Evolutionary conservation across 2,113 vertebrate genomes (phyloP).

Genomic region (Emydura subglobosa): DNA sequence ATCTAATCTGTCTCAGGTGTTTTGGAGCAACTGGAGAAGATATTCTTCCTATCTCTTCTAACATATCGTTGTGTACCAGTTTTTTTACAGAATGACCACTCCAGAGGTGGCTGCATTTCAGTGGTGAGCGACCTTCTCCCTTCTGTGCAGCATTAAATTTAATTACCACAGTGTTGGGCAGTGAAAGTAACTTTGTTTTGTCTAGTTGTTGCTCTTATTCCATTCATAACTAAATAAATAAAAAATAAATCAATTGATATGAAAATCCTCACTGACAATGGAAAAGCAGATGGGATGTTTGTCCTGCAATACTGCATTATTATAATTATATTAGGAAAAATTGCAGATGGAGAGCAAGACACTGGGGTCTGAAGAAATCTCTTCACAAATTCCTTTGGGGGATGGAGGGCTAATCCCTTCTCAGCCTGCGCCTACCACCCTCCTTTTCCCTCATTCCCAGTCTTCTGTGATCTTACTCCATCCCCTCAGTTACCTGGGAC

Average conservation of each 20-base stretch:
- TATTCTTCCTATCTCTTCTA: not conserved
- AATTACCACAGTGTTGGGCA: not conserved
- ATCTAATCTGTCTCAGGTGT: not conserved
- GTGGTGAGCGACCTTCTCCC: rapidly evolving
- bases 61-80: not conserved
- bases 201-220: not conserved
- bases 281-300: not conserved
- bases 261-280: not conserved
- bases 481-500: not conserved
- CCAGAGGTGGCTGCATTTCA: not conserved
- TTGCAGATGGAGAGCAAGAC: not conserved
- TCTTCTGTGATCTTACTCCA: not conserved
- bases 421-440: not conserved
- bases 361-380: not conserved
- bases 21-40: not conserved
- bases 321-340: not conserved
- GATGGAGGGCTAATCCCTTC: not conserved
- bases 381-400: not conserved
- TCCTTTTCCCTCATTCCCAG: not conserved
- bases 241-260: no score
- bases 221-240: no score
- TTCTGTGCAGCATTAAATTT: not conserved
- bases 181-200: not conserved
- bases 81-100: not conserved
- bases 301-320: not conserved